Conservation (phyloP, 2,797 vertebrate genomes). For the Rhincodon typus region DNA sequence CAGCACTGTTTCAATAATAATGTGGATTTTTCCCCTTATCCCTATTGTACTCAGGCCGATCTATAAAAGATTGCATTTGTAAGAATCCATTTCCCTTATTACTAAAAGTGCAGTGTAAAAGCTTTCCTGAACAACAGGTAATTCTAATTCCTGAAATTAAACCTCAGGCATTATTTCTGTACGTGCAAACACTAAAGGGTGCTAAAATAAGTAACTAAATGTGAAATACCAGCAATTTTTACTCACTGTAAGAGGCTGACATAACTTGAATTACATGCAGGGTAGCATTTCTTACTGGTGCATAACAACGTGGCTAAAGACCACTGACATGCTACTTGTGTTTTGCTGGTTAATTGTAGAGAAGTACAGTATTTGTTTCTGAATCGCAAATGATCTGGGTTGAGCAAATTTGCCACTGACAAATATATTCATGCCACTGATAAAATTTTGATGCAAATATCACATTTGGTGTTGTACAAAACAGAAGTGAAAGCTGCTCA, state of each 20-base stretch:
- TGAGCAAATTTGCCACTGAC: background rate
- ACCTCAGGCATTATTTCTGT: conserved; percentile 31
- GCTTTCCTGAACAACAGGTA: background rate
- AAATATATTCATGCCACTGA: background rate
- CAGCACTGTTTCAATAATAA: conserved; percentile 26
- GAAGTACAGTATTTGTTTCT: conserved; percentile 3
- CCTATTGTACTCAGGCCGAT: background rate
- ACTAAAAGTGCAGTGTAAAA: background rate
- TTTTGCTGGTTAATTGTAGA: conserved; percentile 5
- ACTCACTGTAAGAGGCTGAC: conserved; percentile 32
- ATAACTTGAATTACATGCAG: conserved; percentile 28
- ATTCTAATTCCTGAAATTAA: conserved; percentile 16
- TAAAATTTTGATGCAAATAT: background rate
- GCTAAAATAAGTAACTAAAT: conserved; percentile 27
- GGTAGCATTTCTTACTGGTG: conserved; percentile 25
- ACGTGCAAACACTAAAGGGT: conserved; percentile 34
- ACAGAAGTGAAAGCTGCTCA: background rate
- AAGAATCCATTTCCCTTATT: background rate
- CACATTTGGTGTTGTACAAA: background rate
- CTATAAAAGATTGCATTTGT: background rate
- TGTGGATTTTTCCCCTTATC: background rate
- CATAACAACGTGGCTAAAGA: background rate
- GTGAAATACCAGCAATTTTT: conserved; percentile 32
- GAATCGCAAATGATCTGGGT: background rate
- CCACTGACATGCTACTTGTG: background rate